Conservation (phyloP, 2,888 invertebrate genomes). For the Noctua comes region DNA sequence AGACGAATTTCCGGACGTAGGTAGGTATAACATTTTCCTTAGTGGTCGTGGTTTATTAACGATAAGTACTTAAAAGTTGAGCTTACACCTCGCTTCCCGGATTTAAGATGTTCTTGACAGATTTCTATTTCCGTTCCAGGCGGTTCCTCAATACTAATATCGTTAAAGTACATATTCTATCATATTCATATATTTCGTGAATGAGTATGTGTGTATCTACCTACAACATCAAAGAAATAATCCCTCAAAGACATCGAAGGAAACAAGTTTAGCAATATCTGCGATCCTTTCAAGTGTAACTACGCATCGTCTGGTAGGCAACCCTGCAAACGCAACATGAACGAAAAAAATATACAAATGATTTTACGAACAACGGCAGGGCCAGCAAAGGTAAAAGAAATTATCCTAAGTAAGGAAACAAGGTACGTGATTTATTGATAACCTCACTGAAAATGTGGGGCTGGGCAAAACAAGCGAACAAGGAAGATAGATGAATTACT, state of each 20-base stretch:
- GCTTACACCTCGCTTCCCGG: neutral
- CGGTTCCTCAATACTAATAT: neutral
- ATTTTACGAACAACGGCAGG: conserved; percentile 76
- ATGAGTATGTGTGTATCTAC: neutral
- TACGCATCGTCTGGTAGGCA: conserved; percentile 53
- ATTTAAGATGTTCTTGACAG: neutral
- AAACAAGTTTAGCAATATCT: conserved; percentile 52
- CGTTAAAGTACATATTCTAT: neutral
- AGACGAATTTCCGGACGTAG: neutral
- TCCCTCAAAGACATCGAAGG: conserved; percentile 46
- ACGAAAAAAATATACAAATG: conserved; percentile 76
- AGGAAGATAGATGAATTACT: conserved; percentile 88
- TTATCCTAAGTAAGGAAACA: conserved; percentile 82
- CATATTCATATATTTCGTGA: neutral
- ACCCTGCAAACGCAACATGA: conserved; percentile 62
- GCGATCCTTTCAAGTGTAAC: conserved; percentile 52
- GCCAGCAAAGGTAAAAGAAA: conserved; percentile 78
- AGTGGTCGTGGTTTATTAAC: neutral
- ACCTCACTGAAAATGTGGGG: conserved; percentile 79
- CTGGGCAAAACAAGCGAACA: conserved; percentile 83
- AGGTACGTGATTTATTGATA: conserved; percentile 88
- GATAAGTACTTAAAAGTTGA: neutral
- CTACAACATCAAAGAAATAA: conserved; percentile 48
- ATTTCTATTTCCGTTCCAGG: neutral
- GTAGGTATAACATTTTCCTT: neutral